phyloP scores from a whole-genome alignment of 2,797 vertebrate species.

The Lagorchestes hirsutus region DNA sequence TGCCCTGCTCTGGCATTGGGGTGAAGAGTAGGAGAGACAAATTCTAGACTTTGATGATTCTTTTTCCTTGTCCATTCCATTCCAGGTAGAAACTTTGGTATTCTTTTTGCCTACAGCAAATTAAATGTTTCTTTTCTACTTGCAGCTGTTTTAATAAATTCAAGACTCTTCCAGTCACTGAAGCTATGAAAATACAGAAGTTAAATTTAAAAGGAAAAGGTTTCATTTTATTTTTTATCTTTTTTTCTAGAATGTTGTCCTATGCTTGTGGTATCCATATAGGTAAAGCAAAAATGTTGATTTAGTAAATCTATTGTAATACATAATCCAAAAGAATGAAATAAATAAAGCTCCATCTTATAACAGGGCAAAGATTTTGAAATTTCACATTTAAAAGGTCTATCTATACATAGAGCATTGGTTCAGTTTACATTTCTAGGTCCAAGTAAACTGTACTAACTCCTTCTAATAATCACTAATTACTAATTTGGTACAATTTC shows the following conservation, averaged over 20 bases:
- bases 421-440: conserved; percentile 22
- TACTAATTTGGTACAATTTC: conserved; percentile 44
- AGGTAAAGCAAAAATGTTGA: conserved; percentile 41
- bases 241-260: conserved; percentile 46
- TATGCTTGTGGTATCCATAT: conserved; percentile 32
- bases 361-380: conserved; percentile 26
- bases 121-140: conserved; percentile 67
- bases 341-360: conserved; percentile 54
- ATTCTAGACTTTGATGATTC: background rate
- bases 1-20: background rate
- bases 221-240: conserved; percentile 71
- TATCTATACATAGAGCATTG: background rate
- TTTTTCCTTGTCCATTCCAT: background rate
- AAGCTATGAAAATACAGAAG: conserved; percentile 71
- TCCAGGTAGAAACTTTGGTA: conserved; percentile 20
- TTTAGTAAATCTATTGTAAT: conserved; percentile 59
- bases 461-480: conserved; percentile 34
- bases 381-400: background rate
- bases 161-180: conserved; percentile 72
- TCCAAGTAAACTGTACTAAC: conserved; percentile 48
- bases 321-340: conserved; percentile 45
- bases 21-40: background rate
- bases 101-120: conserved; percentile 36
- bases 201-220: conserved; percentile 79
- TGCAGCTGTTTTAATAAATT: conserved; percentile 74